Base-by-base conservation (phyloP, 2,797 vertebrate genomes). In the Poeciliopsis paucimaculata region DNA sequence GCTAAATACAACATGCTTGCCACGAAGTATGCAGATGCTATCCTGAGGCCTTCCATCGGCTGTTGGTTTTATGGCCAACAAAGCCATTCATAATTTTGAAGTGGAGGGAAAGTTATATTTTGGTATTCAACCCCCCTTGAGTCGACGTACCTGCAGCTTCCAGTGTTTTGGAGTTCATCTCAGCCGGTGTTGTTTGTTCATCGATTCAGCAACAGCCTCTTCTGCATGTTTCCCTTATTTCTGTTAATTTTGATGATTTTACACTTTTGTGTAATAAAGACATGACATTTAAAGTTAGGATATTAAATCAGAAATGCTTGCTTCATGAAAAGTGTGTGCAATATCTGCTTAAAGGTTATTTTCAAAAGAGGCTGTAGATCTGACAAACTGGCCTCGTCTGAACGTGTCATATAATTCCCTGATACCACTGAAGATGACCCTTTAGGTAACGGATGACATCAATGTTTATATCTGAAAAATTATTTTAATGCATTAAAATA, bases 41-140 rank as follows among this genome's bases (percentile, higher is more conserved):
- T 87, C 55, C 82, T 2, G 60, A 77, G 86, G 87, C 84, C 77
- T 78, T 76, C 75, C 72, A 45, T 79, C 82, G 81, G 88, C 81
- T 82, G 91, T 91, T 89, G 85, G 43, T 64, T 85, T 39, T 5
- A 0, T 5, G 41, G 64, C 43, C 78, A 72, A 64, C 60, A 64
- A 64, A 36, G 77, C 76, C 78, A 55, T 83, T 77, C 90, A 92
- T 93, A 43, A 26, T 41, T 28, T 70, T 26, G 23, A 43, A 36
- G 23, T 41, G 5, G 18, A 41, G 6, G 11, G 20, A 41, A 43
- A n/a, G n/a, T 26, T 13, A 6, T 41, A 70, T 26, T n/a, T 43
- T 26, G 23, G 11, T 15, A 2, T 70, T 43, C 5, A 70, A 15
- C 39, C 11, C 11, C 31, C 23, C 13, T 43, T 43, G 39, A 70